Conservation (phyloP, 1,140 invertebrate genomes). For the Dendroctonus ponderosae region DNA sequence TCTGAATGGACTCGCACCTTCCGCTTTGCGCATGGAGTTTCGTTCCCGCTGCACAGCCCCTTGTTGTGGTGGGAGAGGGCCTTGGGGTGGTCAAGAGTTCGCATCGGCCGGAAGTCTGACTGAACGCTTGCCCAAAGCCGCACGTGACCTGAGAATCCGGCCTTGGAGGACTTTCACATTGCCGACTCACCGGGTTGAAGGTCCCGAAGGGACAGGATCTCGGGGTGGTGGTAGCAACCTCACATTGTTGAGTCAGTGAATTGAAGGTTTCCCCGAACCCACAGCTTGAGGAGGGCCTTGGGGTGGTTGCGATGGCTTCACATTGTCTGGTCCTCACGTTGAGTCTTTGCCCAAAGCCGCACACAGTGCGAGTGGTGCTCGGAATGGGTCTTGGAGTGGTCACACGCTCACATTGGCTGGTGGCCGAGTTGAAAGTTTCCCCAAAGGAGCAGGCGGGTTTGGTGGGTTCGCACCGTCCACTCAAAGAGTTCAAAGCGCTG, state of each 20-base stretch:
- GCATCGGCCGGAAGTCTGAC: conserved; percentile 3
- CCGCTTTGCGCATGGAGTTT: too few species aligned
- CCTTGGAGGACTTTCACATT: conserved; percentile 6
- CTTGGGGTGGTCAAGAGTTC: neutral
- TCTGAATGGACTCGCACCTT: neutral
- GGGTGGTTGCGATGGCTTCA: conserved; percentile 22
- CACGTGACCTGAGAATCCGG: neutral
- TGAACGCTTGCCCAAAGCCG: neutral
- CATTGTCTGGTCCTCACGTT: conserved; percentile 18
- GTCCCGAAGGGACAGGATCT: conserved; percentile 8
- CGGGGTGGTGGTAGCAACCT: neutral
- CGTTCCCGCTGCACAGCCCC: too few species aligned
- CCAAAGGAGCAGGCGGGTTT: conserved; percentile 8
- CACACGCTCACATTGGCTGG: conserved; percentile 13
- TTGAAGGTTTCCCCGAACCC: conserved; percentile 18
- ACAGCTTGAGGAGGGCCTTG: conserved; percentile 1
- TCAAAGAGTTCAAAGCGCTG: conserved; percentile 14
- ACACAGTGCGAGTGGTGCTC: conserved; percentile 1
- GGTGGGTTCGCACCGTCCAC: conserved; percentile 9
- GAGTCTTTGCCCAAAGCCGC: conserved; percentile 13
- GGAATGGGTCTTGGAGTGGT: neutral
- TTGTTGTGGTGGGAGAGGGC: too few species aligned
- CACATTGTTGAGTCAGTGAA: conserved; percentile 6
- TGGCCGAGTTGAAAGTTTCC: conserved; percentile 11
- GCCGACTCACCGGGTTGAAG: neutral